Evolutionary conservation across 2,113 vertebrate genomes (phyloP).

Genomic region (Todiramphus chloris): DNA sequence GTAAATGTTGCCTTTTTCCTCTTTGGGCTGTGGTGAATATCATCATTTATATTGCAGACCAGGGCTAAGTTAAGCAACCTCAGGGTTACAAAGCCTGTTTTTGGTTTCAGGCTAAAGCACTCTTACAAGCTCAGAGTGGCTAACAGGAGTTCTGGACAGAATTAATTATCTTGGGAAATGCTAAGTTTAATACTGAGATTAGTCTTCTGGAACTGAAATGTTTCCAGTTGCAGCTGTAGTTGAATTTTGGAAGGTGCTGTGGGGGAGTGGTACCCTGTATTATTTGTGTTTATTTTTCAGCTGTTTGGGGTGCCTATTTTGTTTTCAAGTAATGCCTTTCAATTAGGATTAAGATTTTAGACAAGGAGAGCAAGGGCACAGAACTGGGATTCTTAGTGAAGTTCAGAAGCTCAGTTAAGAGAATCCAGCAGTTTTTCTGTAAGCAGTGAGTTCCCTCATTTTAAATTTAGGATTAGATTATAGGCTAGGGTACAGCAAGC

Average conservation of each 20-base stretch:
- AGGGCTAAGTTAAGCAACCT: background rate
- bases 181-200: background rate
- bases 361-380: background rate
- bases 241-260: background rate
- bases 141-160: background rate
- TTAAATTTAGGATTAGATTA: background rate
- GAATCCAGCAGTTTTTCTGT: background rate
- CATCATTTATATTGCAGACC: background rate
- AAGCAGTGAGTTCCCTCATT: background rate
- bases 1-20: background rate
- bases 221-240: background rate
- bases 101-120: background rate
- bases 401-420: background rate
- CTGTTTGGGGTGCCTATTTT: background rate
- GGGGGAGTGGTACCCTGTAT: background rate
- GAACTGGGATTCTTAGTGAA: background rate
- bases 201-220: background rate
- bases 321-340: background rate
- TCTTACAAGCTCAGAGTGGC: background rate
- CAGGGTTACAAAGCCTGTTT: background rate
- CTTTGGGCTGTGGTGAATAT: background rate
- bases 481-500: background rate
- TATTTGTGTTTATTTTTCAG: background rate
- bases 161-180: background rate
- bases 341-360: background rate